Conservation (phyloP, 1,140 invertebrate species). For the Theocolax elegans region DNA sequence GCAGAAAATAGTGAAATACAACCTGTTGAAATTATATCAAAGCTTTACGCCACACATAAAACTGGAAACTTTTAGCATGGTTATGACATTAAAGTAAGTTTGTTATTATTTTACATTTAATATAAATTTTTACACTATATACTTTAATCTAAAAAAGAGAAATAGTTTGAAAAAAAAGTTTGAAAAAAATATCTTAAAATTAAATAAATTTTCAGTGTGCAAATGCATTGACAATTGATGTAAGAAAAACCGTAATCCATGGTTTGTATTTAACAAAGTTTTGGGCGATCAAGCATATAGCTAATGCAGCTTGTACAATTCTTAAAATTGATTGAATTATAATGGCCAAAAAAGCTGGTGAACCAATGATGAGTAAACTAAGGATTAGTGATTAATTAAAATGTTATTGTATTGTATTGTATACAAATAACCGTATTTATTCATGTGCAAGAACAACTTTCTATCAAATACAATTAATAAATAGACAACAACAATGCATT, state of each 20-base stretch:
- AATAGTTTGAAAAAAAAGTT: too few species aligned
- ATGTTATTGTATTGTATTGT: neutral
- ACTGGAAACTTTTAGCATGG: constrained; percentile 86
- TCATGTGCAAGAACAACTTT: constrained; percentile 13
- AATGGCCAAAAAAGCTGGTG: constrained; percentile 97
- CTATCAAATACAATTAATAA: constrained; percentile 25
- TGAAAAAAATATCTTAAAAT: neutral
- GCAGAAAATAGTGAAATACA: constrained; percentile 95
- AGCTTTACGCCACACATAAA: constrained; percentile 91
- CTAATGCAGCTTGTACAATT: constrained; percentile 91
- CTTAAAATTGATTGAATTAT: constrained; percentile 99
- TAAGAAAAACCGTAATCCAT: constrained; percentile 79
- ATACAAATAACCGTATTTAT: constrained; percentile 15
- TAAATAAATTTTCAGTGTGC: constrained; percentile 61
- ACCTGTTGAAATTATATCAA: constrained; percentile 88
- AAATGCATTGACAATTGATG: constrained; percentile 76
- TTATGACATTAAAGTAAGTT: constrained; percentile 85
- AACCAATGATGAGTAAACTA: constrained; percentile 84
- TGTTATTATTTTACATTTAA: neutral
- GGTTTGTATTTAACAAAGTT: constrained; percentile 90
- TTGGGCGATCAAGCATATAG: constrained; percentile 96
- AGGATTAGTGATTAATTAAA: constrained; percentile 37
- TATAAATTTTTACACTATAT: neutral
- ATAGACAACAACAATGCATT: too few species aligned
- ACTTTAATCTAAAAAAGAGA: neutral